phyloP scores from a whole-genome alignment of 2,888 invertebrate species.

The Acronicta aceris region DNA sequence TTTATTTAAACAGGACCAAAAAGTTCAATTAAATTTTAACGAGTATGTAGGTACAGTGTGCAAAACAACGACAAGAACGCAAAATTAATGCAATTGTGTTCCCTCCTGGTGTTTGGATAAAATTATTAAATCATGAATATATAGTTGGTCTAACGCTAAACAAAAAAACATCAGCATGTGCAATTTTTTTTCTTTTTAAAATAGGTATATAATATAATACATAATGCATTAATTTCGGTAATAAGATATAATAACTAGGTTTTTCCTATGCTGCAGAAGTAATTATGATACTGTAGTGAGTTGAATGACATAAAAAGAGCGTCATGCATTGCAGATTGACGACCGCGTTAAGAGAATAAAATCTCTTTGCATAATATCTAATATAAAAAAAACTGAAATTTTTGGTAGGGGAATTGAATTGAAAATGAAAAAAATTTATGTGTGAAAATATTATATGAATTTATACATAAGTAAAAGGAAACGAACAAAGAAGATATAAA shows the following conservation, averaged over 20 bases:
- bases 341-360: slow-evolving; percentile 3
- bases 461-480: not conserved
- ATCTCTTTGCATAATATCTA: not conserved
- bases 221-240: not conserved
- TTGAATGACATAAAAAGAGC: not conserved
- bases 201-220: too few species aligned
- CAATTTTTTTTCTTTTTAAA: not conserved
- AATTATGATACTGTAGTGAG: not conserved
- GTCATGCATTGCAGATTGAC: not conserved
- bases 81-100: not conserved
- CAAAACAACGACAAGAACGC: too few species aligned
- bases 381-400: too few species aligned
- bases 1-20: too few species aligned
- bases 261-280: not conserved
- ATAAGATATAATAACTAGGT: not conserved
- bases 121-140: not conserved
- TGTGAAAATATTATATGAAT: not conserved
- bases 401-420: too few species aligned
- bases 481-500: too few species aligned
- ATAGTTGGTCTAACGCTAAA: not conserved
- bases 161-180: not conserved
- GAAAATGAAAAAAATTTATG: not conserved
- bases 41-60: too few species aligned
- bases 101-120: not conserved
- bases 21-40: too few species aligned